Base-by-base conservation (phyloP, 2,797 vertebrate species). In the Myioborus miniatus region DNA sequence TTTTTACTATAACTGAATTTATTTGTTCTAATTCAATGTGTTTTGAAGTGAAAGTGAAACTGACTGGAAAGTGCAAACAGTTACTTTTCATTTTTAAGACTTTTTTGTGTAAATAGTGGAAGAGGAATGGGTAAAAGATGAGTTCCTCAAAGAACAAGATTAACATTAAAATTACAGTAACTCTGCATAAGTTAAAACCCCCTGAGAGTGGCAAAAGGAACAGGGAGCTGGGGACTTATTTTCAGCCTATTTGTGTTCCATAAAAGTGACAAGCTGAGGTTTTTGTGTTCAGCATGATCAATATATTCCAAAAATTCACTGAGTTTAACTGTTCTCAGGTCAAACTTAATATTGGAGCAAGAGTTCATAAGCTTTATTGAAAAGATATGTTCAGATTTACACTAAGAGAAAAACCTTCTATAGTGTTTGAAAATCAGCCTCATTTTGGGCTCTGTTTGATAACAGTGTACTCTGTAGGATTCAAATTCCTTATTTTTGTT, bases 11-110 rank as follows among this genome's bases (percentile, higher is more conserved):
- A 55, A 47, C 5, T 12, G n/a, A 78, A 18, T 76, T 65, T n/a
- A 21, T 39, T 90, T 49, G 21, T 30, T 52, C 12, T 56, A 77
- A 68, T 88, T 52, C 14, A 30, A 2, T 22, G 27, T 70, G 29
- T 30, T 79, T 85, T 80, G 50, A 78, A 68, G 47, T 93, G 91
- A 91, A 96, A 96, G 93, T 96, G 96, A 94, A 97, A 96, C 96
- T 96, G 94, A 96, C 7, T 95, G 94, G 94, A 94, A 95, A 87
- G 86, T 43, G 15, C 53, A 56, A 62, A 5, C 4, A 24, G 16
- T 67, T 60, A 7, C 7, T 74, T 83, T 34, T 68, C 1, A 6
- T 23, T 83, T 77, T 83, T 43, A 41, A 76, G 36, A 36, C 8
- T n/a, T 76, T 24, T 72, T 59, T 41, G 6, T 49, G 3, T n/a